Conservation (phyloP, 1,140 invertebrate species). For the Heterodera schachtii region DNA sequence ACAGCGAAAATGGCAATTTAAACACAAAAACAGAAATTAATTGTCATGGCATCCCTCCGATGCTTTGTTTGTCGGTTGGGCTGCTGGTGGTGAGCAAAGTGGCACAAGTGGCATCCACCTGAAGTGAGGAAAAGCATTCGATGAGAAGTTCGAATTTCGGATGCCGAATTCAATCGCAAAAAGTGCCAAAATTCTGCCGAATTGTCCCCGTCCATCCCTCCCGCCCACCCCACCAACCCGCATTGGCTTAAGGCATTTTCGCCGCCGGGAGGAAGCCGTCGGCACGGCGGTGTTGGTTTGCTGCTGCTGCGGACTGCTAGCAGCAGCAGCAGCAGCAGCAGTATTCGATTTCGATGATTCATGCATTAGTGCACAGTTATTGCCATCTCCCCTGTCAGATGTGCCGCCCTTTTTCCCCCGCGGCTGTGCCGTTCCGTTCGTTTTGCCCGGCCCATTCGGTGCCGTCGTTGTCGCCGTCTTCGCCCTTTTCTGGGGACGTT, state of each 20-base stretch:
- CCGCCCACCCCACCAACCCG: not conserved
- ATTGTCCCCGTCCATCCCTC: too few relatives aligned
- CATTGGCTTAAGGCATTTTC: conserved; percentile 22
- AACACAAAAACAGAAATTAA: not conserved
- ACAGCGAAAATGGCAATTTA: not conserved
- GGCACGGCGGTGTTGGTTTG: not conserved
- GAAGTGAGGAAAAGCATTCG: not conserved
- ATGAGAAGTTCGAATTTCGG: not conserved
- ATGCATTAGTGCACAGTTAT: too few relatives aligned
- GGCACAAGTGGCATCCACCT: conserved; percentile 25
- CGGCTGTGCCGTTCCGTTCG: not conserved
- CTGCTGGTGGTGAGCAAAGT: conserved; percentile 12
- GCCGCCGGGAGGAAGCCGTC: conserved; percentile 11
- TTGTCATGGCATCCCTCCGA: not conserved
- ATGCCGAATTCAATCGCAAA: not conserved
- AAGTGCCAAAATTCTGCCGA: not conserved
- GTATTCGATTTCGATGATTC: not conserved
- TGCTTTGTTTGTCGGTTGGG: not conserved
- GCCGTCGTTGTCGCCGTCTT: not conserved
- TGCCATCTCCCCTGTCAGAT: too few relatives aligned
- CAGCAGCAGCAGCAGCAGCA: not conserved
- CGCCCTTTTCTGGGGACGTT: not conserved
- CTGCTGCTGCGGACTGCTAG: not conserved
- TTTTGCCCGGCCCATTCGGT: not conserved
- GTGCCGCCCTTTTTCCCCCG: not conserved